A percentile compares a stretch with the other conserved stretches of the same genome.
Conservation (phyloP, 1,140 invertebrate species). For the Homalodisca vitripennis region DNA sequence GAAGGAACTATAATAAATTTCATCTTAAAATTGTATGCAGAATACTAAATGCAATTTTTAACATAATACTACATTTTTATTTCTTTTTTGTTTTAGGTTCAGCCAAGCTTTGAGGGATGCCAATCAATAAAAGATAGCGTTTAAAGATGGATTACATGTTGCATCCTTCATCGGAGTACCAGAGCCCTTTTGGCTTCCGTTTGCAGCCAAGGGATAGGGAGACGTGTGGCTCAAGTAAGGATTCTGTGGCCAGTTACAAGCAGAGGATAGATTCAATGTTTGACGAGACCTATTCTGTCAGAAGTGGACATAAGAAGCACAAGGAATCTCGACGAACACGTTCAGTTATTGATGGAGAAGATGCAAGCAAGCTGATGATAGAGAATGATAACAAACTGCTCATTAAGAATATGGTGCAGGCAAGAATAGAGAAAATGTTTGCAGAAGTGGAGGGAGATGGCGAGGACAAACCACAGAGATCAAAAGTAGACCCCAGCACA, state of each 20-base stretch:
- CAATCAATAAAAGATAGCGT: neutral
- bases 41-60: neutral
- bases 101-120: neutral
- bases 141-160: slow-evolving; percentile 2
- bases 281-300: slow-evolving; percentile 57
- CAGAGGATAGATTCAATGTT: slow-evolving; percentile 82
- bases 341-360: neutral
- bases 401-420: slow-evolving; percentile 73
- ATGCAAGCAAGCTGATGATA: slow-evolving; percentile 18
- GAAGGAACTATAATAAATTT: neutral
- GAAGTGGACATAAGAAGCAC: slow-evolving; percentile 19
- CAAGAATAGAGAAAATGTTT: slow-evolving; percentile 82
- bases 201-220: slow-evolving; percentile 52
- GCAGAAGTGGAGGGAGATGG: slow-evolving; percentile 53
- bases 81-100: neutral
- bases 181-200: slow-evolving; percentile 45
- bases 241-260: slow-evolving; percentile 60
- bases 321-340: neutral
- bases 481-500: slow-evolving; percentile 51
- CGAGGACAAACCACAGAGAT: neutral
- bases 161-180: slow-evolving; percentile 8
- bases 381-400: slow-evolving; percentile 24
- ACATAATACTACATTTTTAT: neutral
- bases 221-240: slow-evolving; percentile 55
- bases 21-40: neutral